Conservation (phyloP, 2,113 vertebrate genomes). For the Syngnathus typhle region DNA sequence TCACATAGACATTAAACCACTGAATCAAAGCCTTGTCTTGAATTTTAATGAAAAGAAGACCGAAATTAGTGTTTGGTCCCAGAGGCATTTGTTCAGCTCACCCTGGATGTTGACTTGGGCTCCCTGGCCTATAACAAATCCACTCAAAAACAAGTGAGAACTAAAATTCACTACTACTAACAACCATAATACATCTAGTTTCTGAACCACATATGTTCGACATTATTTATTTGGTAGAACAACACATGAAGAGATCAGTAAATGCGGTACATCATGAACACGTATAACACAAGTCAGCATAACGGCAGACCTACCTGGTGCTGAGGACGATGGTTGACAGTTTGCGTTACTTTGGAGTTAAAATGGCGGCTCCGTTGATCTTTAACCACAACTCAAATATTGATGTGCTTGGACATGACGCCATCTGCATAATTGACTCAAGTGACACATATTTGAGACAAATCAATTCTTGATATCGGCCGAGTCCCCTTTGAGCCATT, state of each 20-base stretch:
- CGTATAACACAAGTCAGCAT: neutral
- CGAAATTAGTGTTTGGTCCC: too few species aligned
- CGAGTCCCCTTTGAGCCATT: neutral
- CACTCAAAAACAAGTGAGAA: too few species aligned
- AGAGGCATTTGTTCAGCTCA: too few species aligned
- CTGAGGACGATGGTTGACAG: neutral
- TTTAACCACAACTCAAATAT: slow-evolving; percentile 6
- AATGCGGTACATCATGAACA: neutral
- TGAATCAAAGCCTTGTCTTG: too few species aligned
- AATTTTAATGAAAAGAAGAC: too few species aligned
- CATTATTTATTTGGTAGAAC: neutral
- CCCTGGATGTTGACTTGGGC: too few species aligned
- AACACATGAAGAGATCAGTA: neutral
- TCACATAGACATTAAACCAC: too few species aligned
- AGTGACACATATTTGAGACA: neutral
- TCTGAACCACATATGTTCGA: too few species aligned
- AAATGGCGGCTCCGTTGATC: neutral
- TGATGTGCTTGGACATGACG: neutral
- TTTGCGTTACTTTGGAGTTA: neutral
- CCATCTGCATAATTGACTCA: neutral
- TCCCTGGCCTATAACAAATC: too few species aligned
- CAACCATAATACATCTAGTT: too few species aligned
- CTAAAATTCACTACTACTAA: too few species aligned
- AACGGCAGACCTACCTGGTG: slow-evolving; percentile 3
- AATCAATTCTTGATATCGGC: neutral